Percentiles rank a stretch among this genome's conserved stretches.
These are phyloP conservation scores for Leptinotarsa tumamoca DNA, from an alignment of 2,888 invertebrate genomes.

Conservation along the genomic window DNA sequence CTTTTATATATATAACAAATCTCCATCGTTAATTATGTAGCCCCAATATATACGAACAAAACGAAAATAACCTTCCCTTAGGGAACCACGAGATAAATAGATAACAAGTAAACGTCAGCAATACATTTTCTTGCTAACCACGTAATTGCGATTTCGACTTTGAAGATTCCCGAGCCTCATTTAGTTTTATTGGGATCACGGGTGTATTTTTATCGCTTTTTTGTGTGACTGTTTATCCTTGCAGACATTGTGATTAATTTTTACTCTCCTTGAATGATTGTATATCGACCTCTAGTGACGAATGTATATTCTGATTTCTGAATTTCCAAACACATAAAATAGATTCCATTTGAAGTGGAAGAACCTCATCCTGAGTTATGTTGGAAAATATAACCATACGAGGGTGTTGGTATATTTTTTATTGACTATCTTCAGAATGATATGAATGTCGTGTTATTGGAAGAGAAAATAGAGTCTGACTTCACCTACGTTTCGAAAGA, in stretches of 20 bases:
- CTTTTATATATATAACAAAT: too few relatives aligned
- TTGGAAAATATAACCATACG: too few relatives aligned
- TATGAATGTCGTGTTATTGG: too few relatives aligned
- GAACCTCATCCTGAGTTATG: too few relatives aligned
- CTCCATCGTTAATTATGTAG: background rate
- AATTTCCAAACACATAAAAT: too few relatives aligned
- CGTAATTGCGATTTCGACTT: conserved; percentile 60
- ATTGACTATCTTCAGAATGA: too few relatives aligned
- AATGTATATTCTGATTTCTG: too few relatives aligned
- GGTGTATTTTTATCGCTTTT: conserved; percentile 27
- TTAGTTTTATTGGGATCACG: conserved; percentile 58
- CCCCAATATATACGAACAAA: conserved; percentile 37
- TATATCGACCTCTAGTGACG: too few relatives aligned
- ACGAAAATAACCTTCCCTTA: conserved; percentile 55
- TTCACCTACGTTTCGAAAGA: too few relatives aligned
- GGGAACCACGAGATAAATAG: conserved; percentile 58
- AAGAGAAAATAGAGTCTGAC: too few relatives aligned
- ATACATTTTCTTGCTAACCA: conserved; percentile 52
- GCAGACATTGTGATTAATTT: background rate
- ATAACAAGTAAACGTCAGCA: conserved; percentile 57
- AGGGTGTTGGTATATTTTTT: too few relatives aligned
- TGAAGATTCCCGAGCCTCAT: conserved; percentile 58
- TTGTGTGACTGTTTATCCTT: background rate
- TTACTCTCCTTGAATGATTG: background rate
- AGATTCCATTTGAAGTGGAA: too few relatives aligned